A percentile compares a stretch with the other conserved stretches of the same genome.
Conservation (phyloP, 1,140 invertebrate species). For the Chrysopa pallens region DNA sequence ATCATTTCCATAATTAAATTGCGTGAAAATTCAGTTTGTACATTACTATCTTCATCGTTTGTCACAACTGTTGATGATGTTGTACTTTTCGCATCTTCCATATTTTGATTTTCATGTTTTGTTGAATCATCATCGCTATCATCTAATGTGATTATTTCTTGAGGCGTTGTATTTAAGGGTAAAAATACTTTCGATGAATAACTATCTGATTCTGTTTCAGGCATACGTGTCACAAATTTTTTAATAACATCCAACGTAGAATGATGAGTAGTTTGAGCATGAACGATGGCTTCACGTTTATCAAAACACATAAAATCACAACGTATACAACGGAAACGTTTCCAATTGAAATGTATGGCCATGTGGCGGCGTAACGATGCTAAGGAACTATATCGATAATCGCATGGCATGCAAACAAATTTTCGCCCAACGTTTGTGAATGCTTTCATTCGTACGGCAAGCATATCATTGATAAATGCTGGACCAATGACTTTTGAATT, state of each 20-base stretch:
- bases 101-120: background rate
- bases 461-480: background rate
- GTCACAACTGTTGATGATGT: too few relatives aligned
- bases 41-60: too few relatives aligned
- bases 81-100: background rate
- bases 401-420: constrained; percentile 21
- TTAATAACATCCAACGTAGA: constrained; percentile 14
- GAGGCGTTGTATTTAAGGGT: constrained; percentile 1
- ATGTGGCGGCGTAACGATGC: constrained; percentile 22
- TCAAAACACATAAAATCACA: constrained; percentile 23
- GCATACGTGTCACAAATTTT: constrained; percentile 17
- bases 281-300: constrained; percentile 20
- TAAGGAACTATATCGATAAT: constrained; percentile 16
- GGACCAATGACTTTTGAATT: background rate
- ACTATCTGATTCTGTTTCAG: constrained; percentile 12
- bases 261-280: constrained; percentile 20
- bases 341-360: constrained; percentile 25
- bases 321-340: constrained; percentile 22
- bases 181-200: constrained; percentile 12
- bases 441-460: background rate
- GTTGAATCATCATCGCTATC: background rate
- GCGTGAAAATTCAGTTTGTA: too few relatives aligned
- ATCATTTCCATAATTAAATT: too few relatives aligned
- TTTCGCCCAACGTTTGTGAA: constrained; percentile 11
- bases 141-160: background rate